Conservation (phyloP, 2,113 vertebrate species). For the Myiozetetes cayanensis region DNA sequence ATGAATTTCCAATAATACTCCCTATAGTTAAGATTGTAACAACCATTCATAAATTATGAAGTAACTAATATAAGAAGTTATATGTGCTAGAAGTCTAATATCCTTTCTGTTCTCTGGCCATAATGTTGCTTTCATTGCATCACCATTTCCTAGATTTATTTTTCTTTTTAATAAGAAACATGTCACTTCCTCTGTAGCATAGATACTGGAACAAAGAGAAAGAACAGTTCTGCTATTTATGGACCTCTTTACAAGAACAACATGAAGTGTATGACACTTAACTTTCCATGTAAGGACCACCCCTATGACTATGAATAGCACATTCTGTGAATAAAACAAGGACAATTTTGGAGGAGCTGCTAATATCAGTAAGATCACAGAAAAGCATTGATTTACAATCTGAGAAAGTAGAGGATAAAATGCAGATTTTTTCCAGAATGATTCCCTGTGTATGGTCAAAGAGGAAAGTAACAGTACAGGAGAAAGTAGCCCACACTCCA, state of each 20-base stretch:
- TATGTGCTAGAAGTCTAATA: background rate
- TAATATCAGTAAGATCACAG: background rate
- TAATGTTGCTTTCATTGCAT: background rate
- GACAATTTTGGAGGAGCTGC: background rate
- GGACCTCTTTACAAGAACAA: background rate
- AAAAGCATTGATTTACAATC: background rate
- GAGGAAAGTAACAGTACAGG: background rate
- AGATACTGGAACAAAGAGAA: background rate
- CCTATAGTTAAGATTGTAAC: background rate
- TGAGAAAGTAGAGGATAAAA: background rate
- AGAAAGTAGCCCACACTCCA: background rate
- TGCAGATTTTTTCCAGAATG: background rate
- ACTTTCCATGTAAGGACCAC: background rate
- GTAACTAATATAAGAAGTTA: background rate
- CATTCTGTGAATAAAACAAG: background rate
- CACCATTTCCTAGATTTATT: slow-evolving; percentile 5
- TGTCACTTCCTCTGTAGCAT: background rate
- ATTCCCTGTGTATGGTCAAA: background rate
- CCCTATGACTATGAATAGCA: background rate
- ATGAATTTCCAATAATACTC: background rate
- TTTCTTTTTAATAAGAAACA: slow-evolving; percentile 8
- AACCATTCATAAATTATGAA: background rate
- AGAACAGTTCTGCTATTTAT: background rate
- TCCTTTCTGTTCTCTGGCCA: background rate
- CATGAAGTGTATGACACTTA: rapidly evolving